Conservation (phyloP, 37 sponge, comb jelly and placozoan species). For the Hormiphora californensis region DNA sequence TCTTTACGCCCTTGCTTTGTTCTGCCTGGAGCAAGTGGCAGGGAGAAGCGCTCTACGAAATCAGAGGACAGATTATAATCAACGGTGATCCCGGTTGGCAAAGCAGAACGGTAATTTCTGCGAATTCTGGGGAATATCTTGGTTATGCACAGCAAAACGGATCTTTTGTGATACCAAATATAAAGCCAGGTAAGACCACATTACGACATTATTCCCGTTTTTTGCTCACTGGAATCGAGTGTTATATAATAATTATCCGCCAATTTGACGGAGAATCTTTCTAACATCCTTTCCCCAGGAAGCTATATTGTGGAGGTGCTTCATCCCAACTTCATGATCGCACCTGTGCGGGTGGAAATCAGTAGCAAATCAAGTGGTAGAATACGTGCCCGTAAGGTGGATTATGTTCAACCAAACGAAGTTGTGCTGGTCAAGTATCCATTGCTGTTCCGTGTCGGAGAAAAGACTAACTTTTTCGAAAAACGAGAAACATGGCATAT, state of each 20-base stretch:
- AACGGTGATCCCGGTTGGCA: constrained; percentile 15
- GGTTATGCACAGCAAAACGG: constrained; percentile 35
- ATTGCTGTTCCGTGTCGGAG: constrained; percentile 61
- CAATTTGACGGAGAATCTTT: neutral
- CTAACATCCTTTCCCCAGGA: constrained; percentile 64
- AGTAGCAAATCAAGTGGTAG: constrained; percentile 74
- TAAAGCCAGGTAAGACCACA: constrained; percentile 51
- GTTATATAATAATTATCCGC: neutral
- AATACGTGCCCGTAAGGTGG: constrained; percentile 75
- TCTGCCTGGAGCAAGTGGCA: no score
- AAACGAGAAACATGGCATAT: constrained; percentile 80
- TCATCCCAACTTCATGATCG: constrained; percentile 75
- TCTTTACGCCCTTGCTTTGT: no score
- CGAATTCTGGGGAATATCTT: constrained; percentile 28
- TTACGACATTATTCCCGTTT: no score
- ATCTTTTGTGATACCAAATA: constrained; percentile 37
- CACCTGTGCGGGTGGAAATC: constrained; percentile 81
- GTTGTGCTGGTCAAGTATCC: constrained; percentile 75
- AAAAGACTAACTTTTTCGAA: constrained; percentile 76
- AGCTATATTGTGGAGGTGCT: constrained; percentile 81
- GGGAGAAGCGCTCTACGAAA: no score
- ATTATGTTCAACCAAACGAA: constrained; percentile 62
- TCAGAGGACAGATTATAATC: constrained; percentile 33
- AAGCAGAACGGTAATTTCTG: neutral
- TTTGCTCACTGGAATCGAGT: no score